These are phyloP conservation scores for cat (Felis catus) DNA, from an alignment of 2,113 vertebrate genomes.

Conservation along the genomic window DNA sequence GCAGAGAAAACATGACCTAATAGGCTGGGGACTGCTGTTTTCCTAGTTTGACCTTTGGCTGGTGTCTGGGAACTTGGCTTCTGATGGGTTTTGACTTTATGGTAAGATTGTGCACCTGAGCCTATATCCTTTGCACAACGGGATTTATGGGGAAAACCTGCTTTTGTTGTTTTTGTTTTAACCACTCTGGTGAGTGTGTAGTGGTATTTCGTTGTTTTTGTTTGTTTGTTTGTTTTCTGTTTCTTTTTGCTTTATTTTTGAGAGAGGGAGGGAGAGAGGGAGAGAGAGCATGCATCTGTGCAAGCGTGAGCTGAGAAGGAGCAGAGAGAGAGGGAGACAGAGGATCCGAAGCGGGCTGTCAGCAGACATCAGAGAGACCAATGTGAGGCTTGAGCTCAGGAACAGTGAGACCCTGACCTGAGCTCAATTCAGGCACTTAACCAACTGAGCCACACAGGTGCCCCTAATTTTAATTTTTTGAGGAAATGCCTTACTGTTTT, in stretches of 20 bases:
- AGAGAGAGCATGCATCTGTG: too few relatives aligned
- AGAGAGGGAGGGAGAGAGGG: too few relatives aligned
- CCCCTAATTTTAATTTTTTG: not conserved
- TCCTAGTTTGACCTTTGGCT: not conserved
- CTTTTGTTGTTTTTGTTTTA: not conserved
- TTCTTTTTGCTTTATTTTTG: not conserved
- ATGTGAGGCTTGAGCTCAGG: too few relatives aligned
- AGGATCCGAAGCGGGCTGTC: too few relatives aligned
- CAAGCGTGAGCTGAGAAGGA: too few relatives aligned
- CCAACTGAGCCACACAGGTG: too few relatives aligned
- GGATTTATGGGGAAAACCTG: not conserved
- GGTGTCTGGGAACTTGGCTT: not conserved
- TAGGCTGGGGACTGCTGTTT: not conserved
- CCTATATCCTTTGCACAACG: not conserved
- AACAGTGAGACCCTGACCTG: too few relatives aligned
- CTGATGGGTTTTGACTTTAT: not conserved
- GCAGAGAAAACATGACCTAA: not conserved
- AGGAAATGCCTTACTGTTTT: not conserved
- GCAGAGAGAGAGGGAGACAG: too few relatives aligned
- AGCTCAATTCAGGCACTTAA: too few relatives aligned
- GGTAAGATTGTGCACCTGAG: not conserved
- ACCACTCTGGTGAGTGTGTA: not conserved
- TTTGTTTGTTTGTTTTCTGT: not conserved
- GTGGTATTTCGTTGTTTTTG: not conserved
- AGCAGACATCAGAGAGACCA: too few relatives aligned